Evolutionary conservation across 2,888 invertebrate genomes (phyloP), one percentile per base, ranked within the genome.

Genomic region (Metopia argyrocephala): DNA sequence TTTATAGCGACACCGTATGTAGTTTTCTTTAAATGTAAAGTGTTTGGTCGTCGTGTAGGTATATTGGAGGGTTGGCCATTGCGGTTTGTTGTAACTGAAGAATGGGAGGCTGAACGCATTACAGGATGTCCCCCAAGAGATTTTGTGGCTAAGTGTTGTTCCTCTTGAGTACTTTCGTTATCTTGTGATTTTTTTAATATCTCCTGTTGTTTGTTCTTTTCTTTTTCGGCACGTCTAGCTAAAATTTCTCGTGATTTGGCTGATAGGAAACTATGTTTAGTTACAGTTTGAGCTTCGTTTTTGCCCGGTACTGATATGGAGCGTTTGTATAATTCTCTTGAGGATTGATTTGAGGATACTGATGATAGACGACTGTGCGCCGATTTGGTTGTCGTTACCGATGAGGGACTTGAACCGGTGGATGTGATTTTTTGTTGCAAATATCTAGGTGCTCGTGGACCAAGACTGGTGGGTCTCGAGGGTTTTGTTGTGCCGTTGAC

Each of bases 171-270:
- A n/a, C 56, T 54, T 54, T 62, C 66, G 15, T 69, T 38, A 46
- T 82, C 48, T n/a, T 84, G 84, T 9, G 81, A 75, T n/a, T 85
- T 86, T 62, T 70, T 78, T 21, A 70, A 38, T 3, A 61, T 15
- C 27, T 80, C 80, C 62, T 83, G 78, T 31, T 84, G 84, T 48
- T 87, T 87, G 18, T 86, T 85, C 79, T 88, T 88, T 79, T 88
- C 88, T 71, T 89, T 89, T 76, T 89, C 90, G 5, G 91, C 90
- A 1, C 90, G 88, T 23, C 87, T 86, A 45, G 91, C 90, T 12
- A 91, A 85, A 57, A 91, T 91, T 80, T 91, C 90, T 18, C 90
- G 87, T 1, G 91, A 91, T 78, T 90, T 91, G 54, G 91, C 90
- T 0, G 90, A 90, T 0, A 91, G 84, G 61, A 91, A 91, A 84